These are phyloP conservation scores for Bubo blakistoni DNA, from an alignment of 2,113 vertebrate genomes.

Conservation along the genomic window DNA sequence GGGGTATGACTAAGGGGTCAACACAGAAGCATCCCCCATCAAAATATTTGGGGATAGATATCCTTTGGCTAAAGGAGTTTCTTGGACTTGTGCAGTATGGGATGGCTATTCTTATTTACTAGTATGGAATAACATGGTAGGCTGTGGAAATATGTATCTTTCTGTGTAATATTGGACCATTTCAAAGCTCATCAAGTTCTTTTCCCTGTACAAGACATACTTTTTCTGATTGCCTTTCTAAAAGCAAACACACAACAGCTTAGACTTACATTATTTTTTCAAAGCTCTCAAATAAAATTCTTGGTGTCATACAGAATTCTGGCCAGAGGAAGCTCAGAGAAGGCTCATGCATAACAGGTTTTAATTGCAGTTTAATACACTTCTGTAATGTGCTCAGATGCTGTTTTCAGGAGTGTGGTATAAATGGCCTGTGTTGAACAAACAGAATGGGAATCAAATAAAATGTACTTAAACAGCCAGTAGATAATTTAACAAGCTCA, in stretches of 20 bases:
- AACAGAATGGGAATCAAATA: neutral
- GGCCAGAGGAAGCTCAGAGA: neutral
- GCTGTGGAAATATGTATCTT: neutral
- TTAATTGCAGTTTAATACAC: neutral
- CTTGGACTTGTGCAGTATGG: neutral
- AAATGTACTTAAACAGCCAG: neutral
- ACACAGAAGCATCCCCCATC: neutral
- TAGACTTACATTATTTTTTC: neutral
- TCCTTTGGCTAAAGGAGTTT: neutral
- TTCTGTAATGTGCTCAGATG: neutral
- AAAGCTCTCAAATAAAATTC: neutral
- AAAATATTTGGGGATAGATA: neutral
- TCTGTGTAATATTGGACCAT: neutral
- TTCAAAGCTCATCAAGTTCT: neutral
- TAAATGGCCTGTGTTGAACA: neutral
- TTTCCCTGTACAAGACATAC: neutral
- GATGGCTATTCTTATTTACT: neutral
- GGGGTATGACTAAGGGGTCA: neutral
- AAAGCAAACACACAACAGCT: neutral
- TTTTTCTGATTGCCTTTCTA: neutral
- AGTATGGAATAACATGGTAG: rapidly evolving
- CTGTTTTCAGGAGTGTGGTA: neutral
- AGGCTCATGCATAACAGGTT: neutral
- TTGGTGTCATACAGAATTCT: neutral
- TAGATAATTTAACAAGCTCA: neutral